Evolutionary conservation across 2,113 vertebrate genomes (phyloP).

Genomic region (Gymnarchus niloticus): DNA sequence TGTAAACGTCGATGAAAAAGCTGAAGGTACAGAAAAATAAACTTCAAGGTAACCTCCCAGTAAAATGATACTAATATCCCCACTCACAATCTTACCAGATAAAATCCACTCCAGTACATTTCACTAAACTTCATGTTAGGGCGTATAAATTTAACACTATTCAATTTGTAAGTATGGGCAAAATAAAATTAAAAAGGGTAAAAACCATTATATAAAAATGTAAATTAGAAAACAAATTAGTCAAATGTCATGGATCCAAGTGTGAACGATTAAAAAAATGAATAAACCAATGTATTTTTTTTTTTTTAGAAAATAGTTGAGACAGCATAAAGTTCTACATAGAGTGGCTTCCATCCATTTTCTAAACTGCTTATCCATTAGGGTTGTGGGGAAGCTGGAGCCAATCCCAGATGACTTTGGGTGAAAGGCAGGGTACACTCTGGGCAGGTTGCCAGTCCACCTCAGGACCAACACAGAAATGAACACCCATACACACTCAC

Average conservation of each 20-base stretch:
- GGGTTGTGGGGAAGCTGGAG: too few relatives aligned
- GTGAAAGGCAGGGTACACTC: too few relatives aligned
- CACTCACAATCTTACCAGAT: neutral
- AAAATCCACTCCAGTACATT: neutral
- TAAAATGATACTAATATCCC: neutral
- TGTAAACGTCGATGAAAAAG: neutral
- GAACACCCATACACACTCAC: too few relatives aligned
- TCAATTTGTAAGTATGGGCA: neutral
- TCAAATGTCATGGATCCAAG: neutral
- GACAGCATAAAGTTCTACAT: neutral
- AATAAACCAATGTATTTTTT: neutral
- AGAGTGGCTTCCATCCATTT: neutral
- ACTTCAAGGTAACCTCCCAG: neutral
- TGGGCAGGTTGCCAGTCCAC: too few relatives aligned
- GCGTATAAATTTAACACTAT: neutral
- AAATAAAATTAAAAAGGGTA: neutral
- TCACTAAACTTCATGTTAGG: neutral
- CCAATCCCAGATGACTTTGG: too few relatives aligned
- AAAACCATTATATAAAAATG: neutral
- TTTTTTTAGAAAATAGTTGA: neutral
- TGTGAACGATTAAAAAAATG: neutral
- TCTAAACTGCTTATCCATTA: too few relatives aligned
- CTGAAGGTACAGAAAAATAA: neutral
- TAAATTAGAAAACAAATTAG: neutral
- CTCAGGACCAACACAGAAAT: too few relatives aligned